phyloP scores from a whole-genome alignment of 2,888 invertebrate genomes.

The Chalcis sispes region DNA sequence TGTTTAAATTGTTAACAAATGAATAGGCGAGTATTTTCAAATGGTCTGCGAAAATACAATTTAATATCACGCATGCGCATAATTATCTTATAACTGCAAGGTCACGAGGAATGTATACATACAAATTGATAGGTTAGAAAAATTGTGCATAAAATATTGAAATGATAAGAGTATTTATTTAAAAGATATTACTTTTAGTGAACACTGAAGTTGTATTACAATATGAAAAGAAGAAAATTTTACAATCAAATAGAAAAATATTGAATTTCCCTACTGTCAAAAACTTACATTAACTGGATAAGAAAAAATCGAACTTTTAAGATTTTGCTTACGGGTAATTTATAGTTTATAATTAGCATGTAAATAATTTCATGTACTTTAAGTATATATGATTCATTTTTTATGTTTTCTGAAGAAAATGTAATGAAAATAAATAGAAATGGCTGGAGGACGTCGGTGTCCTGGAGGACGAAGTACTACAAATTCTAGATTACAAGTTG shows the following conservation, averaged over 20 bases:
- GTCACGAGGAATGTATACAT: slow-evolving; percentile 30
- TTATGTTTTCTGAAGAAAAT: neutral
- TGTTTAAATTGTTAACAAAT: too few species aligned
- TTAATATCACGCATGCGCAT: too few species aligned
- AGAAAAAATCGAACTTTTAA: neutral
- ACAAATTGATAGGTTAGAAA: slow-evolving; percentile 41
- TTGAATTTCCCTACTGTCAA: neutral
- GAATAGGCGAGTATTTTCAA: too few species aligned
- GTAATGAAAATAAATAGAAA: slow-evolving; percentile 50
- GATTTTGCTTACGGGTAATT: neutral
- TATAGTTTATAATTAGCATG: neutral
- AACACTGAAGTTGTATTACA: neutral
- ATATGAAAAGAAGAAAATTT: slow-evolving; percentile 46
- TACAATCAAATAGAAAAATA: neutral
- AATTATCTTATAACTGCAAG: too few species aligned
- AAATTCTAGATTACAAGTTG: slow-evolving; percentile 75
- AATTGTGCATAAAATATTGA: slow-evolving; percentile 19
- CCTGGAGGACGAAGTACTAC: slow-evolving; percentile 66
- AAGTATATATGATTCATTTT: neutral
- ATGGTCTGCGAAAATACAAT: too few species aligned
- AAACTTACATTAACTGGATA: neutral
- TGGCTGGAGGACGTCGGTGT: slow-evolving; percentile 73
- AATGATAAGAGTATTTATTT: slow-evolving; percentile 33
- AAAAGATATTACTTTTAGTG: slow-evolving; percentile 3
- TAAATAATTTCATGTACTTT: neutral